Base-by-base conservation (phyloP, 2,113 vertebrate species). In the Gavia stellata region DNA sequence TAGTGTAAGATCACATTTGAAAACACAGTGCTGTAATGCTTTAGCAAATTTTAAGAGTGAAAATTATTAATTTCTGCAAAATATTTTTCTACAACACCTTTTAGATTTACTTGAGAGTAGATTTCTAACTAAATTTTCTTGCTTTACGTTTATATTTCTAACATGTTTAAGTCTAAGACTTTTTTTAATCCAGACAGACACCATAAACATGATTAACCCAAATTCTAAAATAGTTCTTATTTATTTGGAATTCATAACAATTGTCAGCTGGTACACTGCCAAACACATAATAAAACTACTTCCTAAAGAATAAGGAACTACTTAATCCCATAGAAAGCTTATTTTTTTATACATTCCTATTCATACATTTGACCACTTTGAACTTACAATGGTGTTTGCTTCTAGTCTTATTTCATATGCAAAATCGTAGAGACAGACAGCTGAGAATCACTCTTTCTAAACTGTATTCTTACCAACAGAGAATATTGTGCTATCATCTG, bases 401-500 rank as follows among this genome's bases (percentile, higher is more conserved):
- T 83, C 49, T 53, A 95, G 40, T 66, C 47, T 47, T 85, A 82
- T 65, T 96, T 93, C 67, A 82, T 34, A 86, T 63, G 81, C 66
- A 88, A 88, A 96, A 94, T 0, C 11, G 5, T 55, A 80, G 26
- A 94, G 55, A 83, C 65, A 66, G 62, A 87, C 45, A 90, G 68
- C 28, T 73, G 47, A 93, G 71, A 91, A 85, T n/a, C 68, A 74
- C 80, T 62, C 67, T 65, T 90, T 25, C 78, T 66, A 73, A 81
- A 91, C 4, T 47, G 55, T 36, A 81, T 77, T 95, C 47, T 36
- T 75, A 72, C 59, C 58, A 88, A 85, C 52, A 72, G 40, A 79
- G 49, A 97, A 92, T 86, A 93, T 13, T 70, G 58, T 79, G 49
- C 62, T 74, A 92, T 91, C 95, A 96, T 94, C 81, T 97, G 95